Evolutionary conservation across 53 echinoderm and acorn worm species (phyloP).

Genomic region (Mesocentrotus franciscanus): DNA sequence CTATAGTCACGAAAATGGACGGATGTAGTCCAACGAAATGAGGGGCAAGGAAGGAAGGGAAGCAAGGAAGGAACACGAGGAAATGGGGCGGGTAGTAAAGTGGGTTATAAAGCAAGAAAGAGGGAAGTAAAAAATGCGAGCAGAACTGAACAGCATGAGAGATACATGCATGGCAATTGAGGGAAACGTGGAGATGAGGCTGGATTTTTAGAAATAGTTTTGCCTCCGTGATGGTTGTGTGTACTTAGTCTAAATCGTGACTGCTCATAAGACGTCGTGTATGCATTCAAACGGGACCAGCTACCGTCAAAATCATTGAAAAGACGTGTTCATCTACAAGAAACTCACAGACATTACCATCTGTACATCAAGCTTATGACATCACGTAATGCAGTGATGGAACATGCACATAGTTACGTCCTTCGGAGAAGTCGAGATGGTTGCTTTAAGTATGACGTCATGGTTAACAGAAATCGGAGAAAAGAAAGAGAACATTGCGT

Average conservation of each 20-base stretch:
- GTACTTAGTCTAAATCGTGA: constrained; percentile 54
- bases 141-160: neutral
- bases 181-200: neutral
- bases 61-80: too few species aligned
- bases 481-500: neutral
- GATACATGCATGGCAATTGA: neutral
- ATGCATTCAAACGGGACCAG: neutral
- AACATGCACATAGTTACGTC: neutral
- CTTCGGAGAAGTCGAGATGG: neutral
- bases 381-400: neutral
- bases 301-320: constrained; percentile 30
- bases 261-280: constrained; percentile 12
- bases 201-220: constrained; percentile 13
- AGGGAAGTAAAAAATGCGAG: neutral
- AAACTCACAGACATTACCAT: neutral
- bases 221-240: constrained; percentile 1
- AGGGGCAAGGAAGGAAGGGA: too few species aligned
- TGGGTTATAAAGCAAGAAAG: neutral
- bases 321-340: constrained; percentile 19
- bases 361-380: neutral
- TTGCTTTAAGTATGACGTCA: constrained; percentile 9
- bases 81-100: neutral
- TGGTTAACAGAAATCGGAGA: neutral
- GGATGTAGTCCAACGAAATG: too few species aligned
- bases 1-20: too few species aligned